Base-by-base conservation (phyloP, 2,113 vertebrate genomes). In the Ciconia maguari region DNA sequence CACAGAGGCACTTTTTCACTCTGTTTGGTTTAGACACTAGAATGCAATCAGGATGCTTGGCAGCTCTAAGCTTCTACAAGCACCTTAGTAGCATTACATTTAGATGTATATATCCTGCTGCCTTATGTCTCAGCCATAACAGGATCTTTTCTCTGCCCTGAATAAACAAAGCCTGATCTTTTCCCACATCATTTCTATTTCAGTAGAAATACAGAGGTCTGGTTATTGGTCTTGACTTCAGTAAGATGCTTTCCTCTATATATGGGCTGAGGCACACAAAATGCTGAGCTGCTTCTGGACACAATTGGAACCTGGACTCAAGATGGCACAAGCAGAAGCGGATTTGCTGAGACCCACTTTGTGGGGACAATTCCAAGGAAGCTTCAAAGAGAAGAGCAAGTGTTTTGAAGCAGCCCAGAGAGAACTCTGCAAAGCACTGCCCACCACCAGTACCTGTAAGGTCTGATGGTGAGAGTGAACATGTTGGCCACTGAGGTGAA, bases 151-250 rank as follows among this genome's bases (percentile, higher is more conserved):
- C 83, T 84, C 69, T 87, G 57, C 62, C 32, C 29, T 76, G 77
- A 91, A 94, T 97, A 94, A 96, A 94, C 65, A 94, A 93, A 95
- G n/a, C 16, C 70, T 91, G 72, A 94, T 95, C 77, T 95, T 96
- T 94, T 89, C 89, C 87, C 69, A 72, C 69, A 92, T 74, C 4
- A 3, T 90, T 94, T 76, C 94, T 95, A 61, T 94, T 92, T 94
- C 93, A 83, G 66, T 54, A 91, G 57, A 85, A 95, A 72, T 49
- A 69, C 44, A 83, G 42, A n/a, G 10, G 27, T 80, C 76, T 94
- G 60, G 72, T 46, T 94, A 69, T 61, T 85, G 74, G 49, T 83
- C n/a, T 79, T 84, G 46, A 87, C 48, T 89, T 64, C 72, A 68
- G 29, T 76, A 79, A 68, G 42, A 21, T 55, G 13, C 21, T 87